Conservation (phyloP, 2,113 vertebrate genomes). For the Misgurnus anguillicaudatus region DNA sequence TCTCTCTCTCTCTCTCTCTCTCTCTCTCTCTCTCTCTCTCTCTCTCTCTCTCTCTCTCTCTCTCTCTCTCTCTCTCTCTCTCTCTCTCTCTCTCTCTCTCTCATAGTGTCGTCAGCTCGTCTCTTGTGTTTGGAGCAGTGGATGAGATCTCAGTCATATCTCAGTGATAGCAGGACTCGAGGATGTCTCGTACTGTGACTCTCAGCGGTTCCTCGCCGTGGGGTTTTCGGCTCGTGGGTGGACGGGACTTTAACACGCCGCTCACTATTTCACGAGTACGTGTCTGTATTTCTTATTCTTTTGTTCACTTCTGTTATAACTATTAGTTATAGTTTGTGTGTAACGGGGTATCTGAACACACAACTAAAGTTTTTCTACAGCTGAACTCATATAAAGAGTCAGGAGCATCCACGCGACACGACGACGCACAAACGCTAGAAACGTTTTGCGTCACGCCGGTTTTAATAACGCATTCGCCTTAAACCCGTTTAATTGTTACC, state of each 20-base stretch:
- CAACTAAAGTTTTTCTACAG: too few species aligned
- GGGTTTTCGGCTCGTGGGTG: slow-evolving; percentile 94
- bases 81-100: slow-evolving; percentile 2
- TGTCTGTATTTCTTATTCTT: slow-evolving; percentile 37
- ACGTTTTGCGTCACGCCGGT: too few species aligned
- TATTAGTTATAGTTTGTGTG: too few species aligned
- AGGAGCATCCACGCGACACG: too few species aligned
- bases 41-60: neutral
- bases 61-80: slow-evolving; percentile 36
- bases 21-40: slow-evolving; percentile 33
- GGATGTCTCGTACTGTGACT: slow-evolving; percentile 86
- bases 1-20: slow-evolving; percentile 47
- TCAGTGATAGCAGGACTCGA: neutral
- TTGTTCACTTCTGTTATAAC: too few species aligned
- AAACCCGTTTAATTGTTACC: too few species aligned
- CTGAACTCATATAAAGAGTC: too few species aligned
- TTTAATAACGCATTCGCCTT: too few species aligned
- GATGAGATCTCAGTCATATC: too few species aligned
- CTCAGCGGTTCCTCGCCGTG: slow-evolving; percentile 91
- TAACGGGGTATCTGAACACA: too few species aligned
- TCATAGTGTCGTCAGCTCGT: neutral
- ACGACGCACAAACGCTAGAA: too few species aligned
- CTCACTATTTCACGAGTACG: slow-evolving; percentile 93
- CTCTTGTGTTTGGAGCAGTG: too few species aligned
- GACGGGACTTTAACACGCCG: slow-evolving; percentile 92